phyloP scores from a whole-genome alignment of 2,797 vertebrate genomes.

The Spheniscus humboldti region DNA sequence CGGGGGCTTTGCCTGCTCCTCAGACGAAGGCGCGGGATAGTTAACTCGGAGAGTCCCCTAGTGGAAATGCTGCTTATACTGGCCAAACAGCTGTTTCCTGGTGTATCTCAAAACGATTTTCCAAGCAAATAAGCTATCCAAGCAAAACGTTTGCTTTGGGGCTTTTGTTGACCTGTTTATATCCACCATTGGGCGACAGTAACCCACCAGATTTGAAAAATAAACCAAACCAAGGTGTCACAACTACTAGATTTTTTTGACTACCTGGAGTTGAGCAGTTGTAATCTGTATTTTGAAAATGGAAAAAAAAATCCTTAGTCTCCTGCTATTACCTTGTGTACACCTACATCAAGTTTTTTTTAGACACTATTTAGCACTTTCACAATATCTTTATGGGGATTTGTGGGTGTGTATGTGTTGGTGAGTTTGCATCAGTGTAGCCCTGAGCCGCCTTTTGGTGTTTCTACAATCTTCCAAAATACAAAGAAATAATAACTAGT shows the following conservation, averaged over 20 bases:
- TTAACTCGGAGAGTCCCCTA: neutral
- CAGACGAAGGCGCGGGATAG: too few species aligned
- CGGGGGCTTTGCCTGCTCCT: neutral
- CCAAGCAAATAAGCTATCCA: neutral
- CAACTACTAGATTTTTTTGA: neutral
- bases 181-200: accelerated
- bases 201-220: neutral
- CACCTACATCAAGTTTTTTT: neutral
- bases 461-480: neutral
- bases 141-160: neutral
- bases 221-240: neutral
- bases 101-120: neutral
- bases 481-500: neutral
- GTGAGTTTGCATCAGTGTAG: neutral
- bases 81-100: neutral
- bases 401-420: neutral
- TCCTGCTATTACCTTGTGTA: neutral
- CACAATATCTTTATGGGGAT: neutral
- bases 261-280: neutral
- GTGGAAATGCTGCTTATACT: neutral
- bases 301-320: neutral
- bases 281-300: neutral
- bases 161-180: neutral
- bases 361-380: neutral
- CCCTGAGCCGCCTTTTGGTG: neutral